These are phyloP conservation scores for Zosterops lateralis DNA, from an alignment of 2,113 vertebrate genomes.

Conservation along the genomic window DNA sequence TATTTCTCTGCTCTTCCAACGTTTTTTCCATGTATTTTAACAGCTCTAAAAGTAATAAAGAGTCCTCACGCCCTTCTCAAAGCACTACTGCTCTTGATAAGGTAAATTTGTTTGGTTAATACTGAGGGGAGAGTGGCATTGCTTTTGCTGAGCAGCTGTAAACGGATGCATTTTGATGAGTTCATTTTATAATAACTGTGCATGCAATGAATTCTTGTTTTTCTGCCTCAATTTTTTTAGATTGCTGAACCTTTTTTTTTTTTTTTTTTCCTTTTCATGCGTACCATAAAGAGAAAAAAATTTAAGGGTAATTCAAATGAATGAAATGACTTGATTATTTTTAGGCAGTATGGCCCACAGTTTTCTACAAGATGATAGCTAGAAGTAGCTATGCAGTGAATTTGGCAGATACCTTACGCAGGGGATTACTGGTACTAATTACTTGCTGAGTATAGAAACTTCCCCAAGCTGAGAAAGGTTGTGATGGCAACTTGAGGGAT, in stretches of 20 bases:
- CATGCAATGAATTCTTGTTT: neutral
- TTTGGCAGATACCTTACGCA: neutral
- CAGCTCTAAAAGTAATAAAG: neutral
- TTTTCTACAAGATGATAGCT: neutral
- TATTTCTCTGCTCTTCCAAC: neutral
- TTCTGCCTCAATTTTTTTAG: neutral
- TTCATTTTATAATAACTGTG: neutral
- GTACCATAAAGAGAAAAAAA: neutral
- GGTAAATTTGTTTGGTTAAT: neutral
- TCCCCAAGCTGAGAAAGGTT: neutral
- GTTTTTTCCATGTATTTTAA: neutral
- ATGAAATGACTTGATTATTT: neutral
- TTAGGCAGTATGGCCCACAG: neutral
- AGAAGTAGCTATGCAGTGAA: neutral
- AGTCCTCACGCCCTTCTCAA: neutral
- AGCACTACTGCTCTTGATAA: neutral
- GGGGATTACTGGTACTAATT: slow-evolving; percentile 6
- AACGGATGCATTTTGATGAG: neutral
- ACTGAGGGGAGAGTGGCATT: fast-evolving
- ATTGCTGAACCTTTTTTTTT: neutral
- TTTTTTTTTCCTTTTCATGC: neutral
- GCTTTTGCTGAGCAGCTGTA: neutral
- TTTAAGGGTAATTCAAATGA: neutral
- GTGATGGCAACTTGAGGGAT: neutral
- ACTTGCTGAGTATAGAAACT: slow-evolving; percentile 6